phyloP scores from a whole-genome alignment of 2,797 vertebrate species.

The Pantherophis vulpinus region DNA sequence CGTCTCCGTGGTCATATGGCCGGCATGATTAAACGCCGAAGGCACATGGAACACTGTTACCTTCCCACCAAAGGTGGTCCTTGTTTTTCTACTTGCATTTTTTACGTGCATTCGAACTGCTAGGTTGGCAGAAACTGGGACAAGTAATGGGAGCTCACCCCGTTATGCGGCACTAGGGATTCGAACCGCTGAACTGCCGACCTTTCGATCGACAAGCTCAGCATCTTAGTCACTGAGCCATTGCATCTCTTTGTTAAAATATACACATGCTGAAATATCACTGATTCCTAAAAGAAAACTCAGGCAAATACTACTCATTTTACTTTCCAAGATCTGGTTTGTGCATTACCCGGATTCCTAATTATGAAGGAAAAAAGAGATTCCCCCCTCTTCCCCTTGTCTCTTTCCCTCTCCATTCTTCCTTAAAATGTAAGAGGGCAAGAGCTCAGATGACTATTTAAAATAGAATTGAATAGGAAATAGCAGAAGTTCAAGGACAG shows the following conservation, averaged over 20 bases:
- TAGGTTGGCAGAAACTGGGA: too few relatives aligned
- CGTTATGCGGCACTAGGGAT: too few relatives aligned
- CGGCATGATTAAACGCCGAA: too few relatives aligned
- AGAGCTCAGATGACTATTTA: not conserved
- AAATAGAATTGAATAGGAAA: not conserved
- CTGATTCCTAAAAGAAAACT: not conserved
- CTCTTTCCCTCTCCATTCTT: not conserved
- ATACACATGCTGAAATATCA: conserved; percentile 21
- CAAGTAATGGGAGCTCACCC: too few relatives aligned
- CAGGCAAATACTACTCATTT: not conserved
- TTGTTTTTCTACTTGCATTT: too few relatives aligned
- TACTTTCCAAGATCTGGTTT: not conserved
- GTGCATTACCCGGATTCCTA: not conserved
- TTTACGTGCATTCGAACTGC: too few relatives aligned
- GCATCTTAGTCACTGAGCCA: too few relatives aligned
- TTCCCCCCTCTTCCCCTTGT: not conserved
- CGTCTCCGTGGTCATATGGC: too few relatives aligned
- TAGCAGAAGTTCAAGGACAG: not conserved
- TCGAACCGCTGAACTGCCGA: too few relatives aligned
- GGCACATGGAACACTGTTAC: too few relatives aligned
- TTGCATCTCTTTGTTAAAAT: not conserved
- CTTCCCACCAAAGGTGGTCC: too few relatives aligned
- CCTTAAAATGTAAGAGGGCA: not conserved
- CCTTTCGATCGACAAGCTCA: too few relatives aligned
- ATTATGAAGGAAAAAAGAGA: not conserved